phyloP scores from a whole-genome alignment of 2,797 vertebrate species.

The Atherinosoma microstoma region DNA sequence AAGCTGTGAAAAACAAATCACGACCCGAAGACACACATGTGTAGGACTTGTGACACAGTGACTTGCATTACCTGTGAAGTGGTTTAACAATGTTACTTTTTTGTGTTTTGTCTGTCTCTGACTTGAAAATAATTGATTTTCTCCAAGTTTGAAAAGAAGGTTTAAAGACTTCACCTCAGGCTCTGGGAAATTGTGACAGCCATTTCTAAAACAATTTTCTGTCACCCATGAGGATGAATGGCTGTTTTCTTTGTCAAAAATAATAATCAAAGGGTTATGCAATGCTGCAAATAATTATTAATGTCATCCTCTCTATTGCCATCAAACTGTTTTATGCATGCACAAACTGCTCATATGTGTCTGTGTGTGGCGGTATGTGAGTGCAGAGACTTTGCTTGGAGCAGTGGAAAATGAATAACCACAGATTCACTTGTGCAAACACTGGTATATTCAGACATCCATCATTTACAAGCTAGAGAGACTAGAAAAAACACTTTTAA shows the following conservation, averaged over 20 bases:
- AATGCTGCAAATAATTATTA: constrained; percentile 20
- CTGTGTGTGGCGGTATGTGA: constrained; percentile 12
- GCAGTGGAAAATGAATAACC: constrained; percentile 17
- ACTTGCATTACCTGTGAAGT: not conserved
- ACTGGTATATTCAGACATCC: constrained; percentile 43
- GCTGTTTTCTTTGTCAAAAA: constrained; percentile 13
- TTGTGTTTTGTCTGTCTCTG: not conserved
- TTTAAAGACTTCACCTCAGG: not conserved
- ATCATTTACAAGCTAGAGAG: constrained; percentile 40
- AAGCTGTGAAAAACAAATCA: constrained; percentile 16
- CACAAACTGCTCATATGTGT: constrained; percentile 1
- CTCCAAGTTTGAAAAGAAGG: not conserved
- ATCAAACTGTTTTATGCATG: not conserved
- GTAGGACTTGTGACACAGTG: not conserved
- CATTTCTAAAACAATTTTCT: constrained; percentile 2
- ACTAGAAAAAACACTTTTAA: constrained; percentile 45
- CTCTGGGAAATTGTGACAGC: not conserved
- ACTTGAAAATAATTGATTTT: not conserved
- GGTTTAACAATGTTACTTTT: not conserved
- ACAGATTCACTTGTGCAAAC: constrained; percentile 55
- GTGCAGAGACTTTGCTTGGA: constrained; percentile 12
- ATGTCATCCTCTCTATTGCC: not conserved
- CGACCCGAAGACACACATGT: not conserved
- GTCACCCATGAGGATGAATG: not conserved
- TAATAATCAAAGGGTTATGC: constrained; percentile 11